These are phyloP conservation scores for Amphiprion ocellaris DNA, from an alignment of 2,113 vertebrate species.

Conservation along the genomic window DNA sequence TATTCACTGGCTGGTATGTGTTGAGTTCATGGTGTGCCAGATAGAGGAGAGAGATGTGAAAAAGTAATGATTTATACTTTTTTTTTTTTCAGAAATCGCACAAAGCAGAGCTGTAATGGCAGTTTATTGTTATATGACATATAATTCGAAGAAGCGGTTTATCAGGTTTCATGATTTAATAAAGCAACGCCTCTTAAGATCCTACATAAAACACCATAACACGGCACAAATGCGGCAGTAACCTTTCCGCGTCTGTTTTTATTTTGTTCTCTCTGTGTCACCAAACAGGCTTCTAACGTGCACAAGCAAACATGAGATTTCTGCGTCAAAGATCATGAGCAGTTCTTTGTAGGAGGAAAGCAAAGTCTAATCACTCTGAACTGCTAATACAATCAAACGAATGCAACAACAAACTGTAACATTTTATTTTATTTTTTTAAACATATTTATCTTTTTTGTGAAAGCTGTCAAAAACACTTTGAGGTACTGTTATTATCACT, in stretches of 20 bases:
- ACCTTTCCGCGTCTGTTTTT: background rate
- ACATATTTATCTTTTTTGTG: no score
- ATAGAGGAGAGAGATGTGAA: constrained; percentile 14
- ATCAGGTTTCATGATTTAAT: background rate
- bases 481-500: no score
- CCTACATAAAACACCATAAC: background rate
- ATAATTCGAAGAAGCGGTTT: background rate
- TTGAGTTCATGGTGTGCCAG: constrained; percentile 33
- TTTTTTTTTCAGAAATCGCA: background rate
- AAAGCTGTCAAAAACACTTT: no score
- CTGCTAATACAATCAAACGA: no score
- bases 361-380: background rate
- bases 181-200: background rate
- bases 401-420: no score
- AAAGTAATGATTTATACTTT: background rate
- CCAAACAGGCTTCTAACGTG: no score
- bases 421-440: no score
- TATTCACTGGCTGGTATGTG: constrained; percentile 56
- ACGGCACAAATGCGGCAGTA: background rate
- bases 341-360: background rate
- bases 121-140: background rate
- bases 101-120: background rate
- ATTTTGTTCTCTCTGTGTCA: background rate
- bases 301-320: no score
- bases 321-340: background rate